Base-by-base conservation (phyloP, 2,888 invertebrate genomes). In the Caenorhabditis imperialis region DNA sequence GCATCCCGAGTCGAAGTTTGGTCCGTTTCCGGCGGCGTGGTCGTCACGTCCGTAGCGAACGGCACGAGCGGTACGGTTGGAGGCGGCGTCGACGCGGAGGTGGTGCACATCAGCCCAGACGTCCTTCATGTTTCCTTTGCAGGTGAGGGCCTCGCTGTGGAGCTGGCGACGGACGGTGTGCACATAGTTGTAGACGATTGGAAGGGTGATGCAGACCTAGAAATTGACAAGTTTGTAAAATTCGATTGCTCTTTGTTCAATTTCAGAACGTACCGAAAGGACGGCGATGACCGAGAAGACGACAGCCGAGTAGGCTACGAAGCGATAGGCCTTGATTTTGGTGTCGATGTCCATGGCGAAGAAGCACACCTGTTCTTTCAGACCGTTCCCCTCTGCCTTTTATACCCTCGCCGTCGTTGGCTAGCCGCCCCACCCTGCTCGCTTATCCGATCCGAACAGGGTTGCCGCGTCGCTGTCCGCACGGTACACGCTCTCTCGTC, bases 21-120 rank as follows among this genome's bases (percentile, higher is more conserved):
- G 79, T 58, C 71, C 74, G 45, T 47, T 54, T 23, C 53, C 69
- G 20, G 61, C 57, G 18, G 27, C 44, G 18, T 38, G 33, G 50
- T 70, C 70, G 54, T 70, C 74, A 27, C 61, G 54, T 22, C 75
- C 81, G 57, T 77, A 79, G 42, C 75, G 69, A 23, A 69, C 69
- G 44, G 78, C 81, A 58, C 83, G 78, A 48, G 77, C 76, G 45
- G 81, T 81, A 40, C 81, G 71, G 78, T 83, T 83, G 47, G 76
- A 53, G 47, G 72, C 55, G 42, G 70, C 27, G 38, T 73, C 51
- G 63, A 60, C 54, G 45, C 82, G 83, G 57, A 84, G 78, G n/a
- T 77, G 60, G 69, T 78, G 79, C 3, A 83, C 83, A 42, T 83
- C 81, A 48, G 81, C 77, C 83, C 83, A 83, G 25, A 83, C 81